These are phyloP conservation scores for Frieseomelitta varia DNA, from an alignment of 1,140 invertebrate genomes.

Conservation along the genomic window DNA sequence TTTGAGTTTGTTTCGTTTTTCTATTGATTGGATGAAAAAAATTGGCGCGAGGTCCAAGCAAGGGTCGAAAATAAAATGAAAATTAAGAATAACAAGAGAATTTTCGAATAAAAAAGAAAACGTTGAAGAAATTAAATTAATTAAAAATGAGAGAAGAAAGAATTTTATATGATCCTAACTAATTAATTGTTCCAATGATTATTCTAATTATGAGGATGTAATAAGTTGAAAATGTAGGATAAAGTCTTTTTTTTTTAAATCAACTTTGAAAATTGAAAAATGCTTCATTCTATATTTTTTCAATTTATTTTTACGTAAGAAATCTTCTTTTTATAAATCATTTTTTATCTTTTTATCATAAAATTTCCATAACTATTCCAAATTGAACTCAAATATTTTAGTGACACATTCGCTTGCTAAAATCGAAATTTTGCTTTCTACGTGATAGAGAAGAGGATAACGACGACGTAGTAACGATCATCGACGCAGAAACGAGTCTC, in stretches of 20 bases:
- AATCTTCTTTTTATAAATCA: neutral
- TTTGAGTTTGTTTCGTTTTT: neutral
- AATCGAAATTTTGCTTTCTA: neutral
- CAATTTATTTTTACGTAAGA: neutral
- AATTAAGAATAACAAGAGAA: neutral
- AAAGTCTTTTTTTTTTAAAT: too few relatives aligned
- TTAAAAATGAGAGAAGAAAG: too few relatives aligned
- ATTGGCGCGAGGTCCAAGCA: neutral
- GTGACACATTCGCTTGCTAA: neutral
- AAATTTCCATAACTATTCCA: neutral
- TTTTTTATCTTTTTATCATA: neutral
- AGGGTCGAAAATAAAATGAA: neutral
- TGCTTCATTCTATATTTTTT: too few relatives aligned
- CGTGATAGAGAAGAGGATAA: constrained; percentile 86
- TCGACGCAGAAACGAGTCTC: constrained; percentile 83
- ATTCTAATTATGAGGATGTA: too few relatives aligned
- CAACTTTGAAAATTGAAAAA: too few relatives aligned
- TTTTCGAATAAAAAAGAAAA: too few relatives aligned
- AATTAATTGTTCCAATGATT: too few relatives aligned
- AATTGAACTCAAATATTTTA: too few relatives aligned
- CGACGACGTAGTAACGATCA: constrained; percentile 87
- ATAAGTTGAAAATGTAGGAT: too few relatives aligned
- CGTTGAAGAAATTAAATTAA: too few relatives aligned
- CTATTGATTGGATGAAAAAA: neutral
- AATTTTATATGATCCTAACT: too few relatives aligned